Conservation (phyloP, 2,113 vertebrate genomes). For the Brachyistius frenatus region DNA sequence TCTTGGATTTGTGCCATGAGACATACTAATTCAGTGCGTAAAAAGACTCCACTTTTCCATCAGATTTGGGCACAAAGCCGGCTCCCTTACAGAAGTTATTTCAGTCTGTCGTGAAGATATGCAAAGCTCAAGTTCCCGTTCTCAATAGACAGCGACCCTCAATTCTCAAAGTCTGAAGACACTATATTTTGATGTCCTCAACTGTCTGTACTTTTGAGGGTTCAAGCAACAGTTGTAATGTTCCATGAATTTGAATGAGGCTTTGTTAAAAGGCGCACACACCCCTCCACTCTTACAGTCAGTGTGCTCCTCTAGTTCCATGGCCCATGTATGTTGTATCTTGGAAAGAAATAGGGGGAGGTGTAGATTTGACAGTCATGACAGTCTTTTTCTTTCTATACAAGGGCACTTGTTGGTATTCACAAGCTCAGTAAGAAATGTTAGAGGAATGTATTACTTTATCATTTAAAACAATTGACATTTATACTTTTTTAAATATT, state of each 20-base stretch:
- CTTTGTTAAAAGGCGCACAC: constrained; percentile 36
- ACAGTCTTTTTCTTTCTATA: neutral
- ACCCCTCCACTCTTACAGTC: neutral
- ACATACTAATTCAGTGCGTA: constrained; percentile 7
- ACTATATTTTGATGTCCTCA: constrained; percentile 40
- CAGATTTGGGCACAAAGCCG: constrained; percentile 28
- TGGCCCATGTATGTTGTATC: constrained; percentile 1
- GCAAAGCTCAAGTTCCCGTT: constrained; percentile 20
- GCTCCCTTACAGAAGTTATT: constrained; percentile 42
- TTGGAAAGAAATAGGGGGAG: constrained; percentile 11
- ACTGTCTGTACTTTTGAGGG: constrained; percentile 30
- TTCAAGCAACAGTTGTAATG: constrained; percentile 39
- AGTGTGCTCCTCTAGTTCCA: constrained; percentile 13
- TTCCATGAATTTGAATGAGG: constrained; percentile 43
- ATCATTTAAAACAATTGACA: too few relatives aligned
- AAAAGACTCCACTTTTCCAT: constrained; percentile 26
- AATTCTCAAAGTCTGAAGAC: constrained; percentile 16
- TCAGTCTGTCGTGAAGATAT: constrained; percentile 26
- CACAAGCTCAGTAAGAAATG: too few relatives aligned
- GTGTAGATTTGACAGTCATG: neutral
- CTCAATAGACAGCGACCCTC: constrained; percentile 14
- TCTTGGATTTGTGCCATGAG: constrained; percentile 16
- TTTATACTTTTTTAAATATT: too few relatives aligned
- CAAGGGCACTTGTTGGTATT: neutral
- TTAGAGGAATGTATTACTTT: too few relatives aligned